phyloP scores from a whole-genome alignment of 2,888 invertebrate species.

The Heliconius ismenius region DNA sequence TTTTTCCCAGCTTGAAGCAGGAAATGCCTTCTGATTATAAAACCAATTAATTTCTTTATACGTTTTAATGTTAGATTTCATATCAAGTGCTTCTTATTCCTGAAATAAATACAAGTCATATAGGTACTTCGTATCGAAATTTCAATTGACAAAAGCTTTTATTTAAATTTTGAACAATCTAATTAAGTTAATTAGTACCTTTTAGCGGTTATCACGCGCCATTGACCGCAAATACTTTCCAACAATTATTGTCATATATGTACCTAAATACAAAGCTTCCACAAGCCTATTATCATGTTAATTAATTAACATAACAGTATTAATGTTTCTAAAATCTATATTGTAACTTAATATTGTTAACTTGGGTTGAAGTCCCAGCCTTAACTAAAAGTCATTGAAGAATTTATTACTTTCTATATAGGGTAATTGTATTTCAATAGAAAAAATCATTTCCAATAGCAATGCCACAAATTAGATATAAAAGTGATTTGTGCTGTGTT shows the following conservation, averaged over 20 bases:
- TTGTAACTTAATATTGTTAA: not conserved
- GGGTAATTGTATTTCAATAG: conserved; percentile 21
- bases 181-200: not conserved
- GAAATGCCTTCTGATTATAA: no score
- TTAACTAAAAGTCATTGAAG: not conserved
- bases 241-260: conserved; percentile 8
- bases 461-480: conserved; percentile 37
- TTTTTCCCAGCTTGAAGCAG: no score
- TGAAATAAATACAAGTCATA: no score
- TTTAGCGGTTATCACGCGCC: not conserved
- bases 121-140: no score
- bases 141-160: not conserved
- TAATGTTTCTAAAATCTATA: not conserved
- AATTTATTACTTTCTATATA: not conserved
- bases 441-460: conserved; percentile 35
- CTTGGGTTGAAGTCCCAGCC: not conserved
- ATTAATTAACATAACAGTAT: not conserved
- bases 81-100: no score
- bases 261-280: not conserved
- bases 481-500: conserved; percentile 36
- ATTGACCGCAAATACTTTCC: conserved; percentile 1
- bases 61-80: no score
- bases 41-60: not conserved
- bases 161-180: not conserved
- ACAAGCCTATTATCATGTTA: not conserved